Conservation (phyloP, 2,888 invertebrate species). For the Zonitis immaculata region DNA sequence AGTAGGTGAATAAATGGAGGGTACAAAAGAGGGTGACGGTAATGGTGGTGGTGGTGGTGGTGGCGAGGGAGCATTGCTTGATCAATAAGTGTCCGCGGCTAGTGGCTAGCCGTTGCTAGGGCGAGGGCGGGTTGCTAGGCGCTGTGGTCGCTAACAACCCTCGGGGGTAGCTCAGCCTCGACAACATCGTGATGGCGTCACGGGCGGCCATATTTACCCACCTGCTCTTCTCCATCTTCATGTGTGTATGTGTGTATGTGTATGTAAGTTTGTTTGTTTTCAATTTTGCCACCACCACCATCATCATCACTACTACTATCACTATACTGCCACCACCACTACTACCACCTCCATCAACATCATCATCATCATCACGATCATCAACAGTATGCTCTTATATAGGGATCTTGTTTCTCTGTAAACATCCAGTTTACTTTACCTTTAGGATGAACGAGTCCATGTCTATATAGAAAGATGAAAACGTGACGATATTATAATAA, state of each 20-base stretch:
- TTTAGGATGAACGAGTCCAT: neutral
- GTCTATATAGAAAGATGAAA: conserved; percentile 1
- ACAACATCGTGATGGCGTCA: conserved; percentile 47
- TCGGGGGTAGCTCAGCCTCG: conserved; percentile 46
- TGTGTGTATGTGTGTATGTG: conserved; percentile 16
- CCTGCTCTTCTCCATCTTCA: conserved; percentile 37
- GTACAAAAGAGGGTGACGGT: too few relatives aligned
- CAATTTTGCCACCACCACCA: conserved; percentile 13
- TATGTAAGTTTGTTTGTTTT: conserved; percentile 26
- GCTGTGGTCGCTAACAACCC: conserved; percentile 53
- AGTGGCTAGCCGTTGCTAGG: conserved; percentile 54
- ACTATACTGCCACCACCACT: neutral
- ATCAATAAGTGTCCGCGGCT: conserved; percentile 53
- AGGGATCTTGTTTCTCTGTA: conserved; percentile 6
- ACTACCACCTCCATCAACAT: neutral
- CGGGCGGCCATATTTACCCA: conserved; percentile 50
- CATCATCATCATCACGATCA: conserved; percentile 3
- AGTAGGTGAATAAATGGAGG: conserved; percentile 17
- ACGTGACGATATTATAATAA: conserved; percentile 16
- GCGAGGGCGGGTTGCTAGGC: conserved; percentile 53
- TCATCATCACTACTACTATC: neutral
- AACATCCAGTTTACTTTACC: neutral
- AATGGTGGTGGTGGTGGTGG: conserved; percentile 25
- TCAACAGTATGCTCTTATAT: conserved; percentile 13
- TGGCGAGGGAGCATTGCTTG: conserved; percentile 37